Base-by-base conservation (phyloP, 2,113 vertebrate genomes). In the Heteronetta atricapilla region DNA sequence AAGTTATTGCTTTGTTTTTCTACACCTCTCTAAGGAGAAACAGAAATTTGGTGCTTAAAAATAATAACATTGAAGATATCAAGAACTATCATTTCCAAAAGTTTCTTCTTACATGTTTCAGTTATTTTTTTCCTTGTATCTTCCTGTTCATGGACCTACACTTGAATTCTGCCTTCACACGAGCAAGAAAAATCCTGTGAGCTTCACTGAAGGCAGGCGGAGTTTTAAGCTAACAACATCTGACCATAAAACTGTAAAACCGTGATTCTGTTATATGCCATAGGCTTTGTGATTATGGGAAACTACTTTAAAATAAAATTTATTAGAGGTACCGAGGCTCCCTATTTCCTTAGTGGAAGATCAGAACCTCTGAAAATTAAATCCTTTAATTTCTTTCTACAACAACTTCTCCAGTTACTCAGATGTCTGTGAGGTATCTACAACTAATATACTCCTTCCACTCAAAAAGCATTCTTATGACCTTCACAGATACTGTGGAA, bases 1-100 rank as follows among this genome's bases (percentile, higher is more conserved):
- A 91, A 88, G 6, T 60, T 86, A 59, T 13, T 62, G 3, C 16
- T 85, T 67, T 82, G 13, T 42, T 94, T 73, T 91, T 78, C 64
- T 67, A 29, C 33, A 88, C 2, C 13, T 88, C 58, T 36, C n/a
- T 56, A 52, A 70, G 13, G 4, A 68, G 34, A 88, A 80, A 81
- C 3, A 74, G 62, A 89, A 88, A 31, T 20, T 11, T 22, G 6
- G 4, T 60, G 17, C 14, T 95, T 80, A 60, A 10, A 77, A 88
- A 8, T 38, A 78, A 88, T 5, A 8, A 73, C 4, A 28, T 0
- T 56, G 68, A 84, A 46, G 29, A 26, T 56, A 21, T 33, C 6
- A 62, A 82, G 36, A 10, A 25, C 4, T 5, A 77, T 36, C 4
- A 28, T 2, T 77, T 82, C 17, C 13, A 62, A 74, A 94, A 68